Evolutionary conservation across 2,797 vertebrate genomes (phyloP).

Genomic region (Serranus cabrilla): DNA sequence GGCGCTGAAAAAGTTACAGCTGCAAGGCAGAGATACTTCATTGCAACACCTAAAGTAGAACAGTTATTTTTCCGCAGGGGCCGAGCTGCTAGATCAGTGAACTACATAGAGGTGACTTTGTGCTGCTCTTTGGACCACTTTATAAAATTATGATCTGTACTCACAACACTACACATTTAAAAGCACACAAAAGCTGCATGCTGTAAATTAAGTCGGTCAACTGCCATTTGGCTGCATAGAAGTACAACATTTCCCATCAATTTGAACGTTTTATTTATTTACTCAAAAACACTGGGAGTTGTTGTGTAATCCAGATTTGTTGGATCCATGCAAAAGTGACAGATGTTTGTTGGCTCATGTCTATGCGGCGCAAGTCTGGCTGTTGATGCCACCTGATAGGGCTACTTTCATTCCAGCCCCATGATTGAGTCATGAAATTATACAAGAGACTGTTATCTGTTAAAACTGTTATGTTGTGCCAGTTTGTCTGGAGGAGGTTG

Average conservation of each 20-base stretch:
- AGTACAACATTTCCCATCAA: neutral
- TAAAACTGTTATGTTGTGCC: neutral
- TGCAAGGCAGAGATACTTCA: constrained; percentile 40
- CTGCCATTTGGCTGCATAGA: neutral
- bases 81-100: constrained; percentile 30
- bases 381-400: constrained; percentile 9
- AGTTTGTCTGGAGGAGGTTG: neutral
- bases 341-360: constrained; percentile 39
- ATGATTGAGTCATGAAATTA: neutral
- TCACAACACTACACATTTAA: neutral
- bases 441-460: neutral
- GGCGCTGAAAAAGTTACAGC: constrained; percentile 44
- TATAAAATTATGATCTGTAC: constrained; percentile 7
- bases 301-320: constrained; percentile 41
- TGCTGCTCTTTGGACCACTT: constrained; percentile 36
- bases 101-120: constrained; percentile 59
- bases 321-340: constrained; percentile 18
- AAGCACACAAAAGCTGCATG: neutral
- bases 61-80: constrained; percentile 61
- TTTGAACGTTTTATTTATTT: constrained; percentile 33
- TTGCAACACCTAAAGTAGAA: constrained; percentile 59
- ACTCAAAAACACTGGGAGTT: neutral
- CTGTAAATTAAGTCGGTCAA: neutral
- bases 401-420: constrained; percentile 13
- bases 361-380: neutral